Conservation (phyloP, 1,140 invertebrate genomes). For the Drosophila biarmipes region DNA sequence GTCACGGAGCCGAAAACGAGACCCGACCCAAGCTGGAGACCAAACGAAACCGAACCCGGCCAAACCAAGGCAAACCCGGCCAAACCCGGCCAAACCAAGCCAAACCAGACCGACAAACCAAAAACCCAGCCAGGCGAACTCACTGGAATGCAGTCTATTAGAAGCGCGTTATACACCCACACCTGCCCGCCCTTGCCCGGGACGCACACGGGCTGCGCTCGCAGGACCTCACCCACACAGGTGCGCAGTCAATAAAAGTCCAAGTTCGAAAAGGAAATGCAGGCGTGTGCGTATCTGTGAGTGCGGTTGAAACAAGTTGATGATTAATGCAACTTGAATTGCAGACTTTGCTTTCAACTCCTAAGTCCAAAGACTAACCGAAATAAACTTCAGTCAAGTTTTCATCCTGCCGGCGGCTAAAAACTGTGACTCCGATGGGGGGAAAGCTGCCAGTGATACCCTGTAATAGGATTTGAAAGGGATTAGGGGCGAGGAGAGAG, state of each 20-base stretch:
- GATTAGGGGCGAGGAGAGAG: background rate
- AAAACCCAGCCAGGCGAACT: slow-evolving; percentile 57
- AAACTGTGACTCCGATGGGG: background rate
- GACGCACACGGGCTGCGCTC: background rate
- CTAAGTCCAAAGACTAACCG: slow-evolving; percentile 39
- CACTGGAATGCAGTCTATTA: slow-evolving; percentile 73
- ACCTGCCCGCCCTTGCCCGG: background rate
- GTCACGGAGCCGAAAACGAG: slow-evolving; percentile 34
- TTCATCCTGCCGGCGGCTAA: slow-evolving; percentile 13
- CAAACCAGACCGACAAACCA: slow-evolving; percentile 31
- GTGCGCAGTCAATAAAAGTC: slow-evolving; percentile 71
- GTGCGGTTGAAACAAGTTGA: slow-evolving; percentile 71
- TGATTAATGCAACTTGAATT: slow-evolving; percentile 76
- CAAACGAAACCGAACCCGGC: slow-evolving; percentile 5
- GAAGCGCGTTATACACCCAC: slow-evolving; percentile 65
- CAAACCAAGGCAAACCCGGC: slow-evolving; percentile 5
- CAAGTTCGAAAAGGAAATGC: slow-evolving; percentile 36
- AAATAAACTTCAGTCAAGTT: slow-evolving; percentile 56
- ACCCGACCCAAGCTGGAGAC: slow-evolving; percentile 3
- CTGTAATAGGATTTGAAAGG: background rate
- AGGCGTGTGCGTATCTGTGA: slow-evolving; percentile 1
- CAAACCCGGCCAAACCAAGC: slow-evolving; percentile 20
- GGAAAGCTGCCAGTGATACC: slow-evolving; percentile 2
- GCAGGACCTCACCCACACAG: background rate
- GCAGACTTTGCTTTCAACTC: slow-evolving; percentile 54